phyloP scores from a whole-genome alignment of 2,888 invertebrate genomes.

The Caenorhabditis japonica region DNA sequence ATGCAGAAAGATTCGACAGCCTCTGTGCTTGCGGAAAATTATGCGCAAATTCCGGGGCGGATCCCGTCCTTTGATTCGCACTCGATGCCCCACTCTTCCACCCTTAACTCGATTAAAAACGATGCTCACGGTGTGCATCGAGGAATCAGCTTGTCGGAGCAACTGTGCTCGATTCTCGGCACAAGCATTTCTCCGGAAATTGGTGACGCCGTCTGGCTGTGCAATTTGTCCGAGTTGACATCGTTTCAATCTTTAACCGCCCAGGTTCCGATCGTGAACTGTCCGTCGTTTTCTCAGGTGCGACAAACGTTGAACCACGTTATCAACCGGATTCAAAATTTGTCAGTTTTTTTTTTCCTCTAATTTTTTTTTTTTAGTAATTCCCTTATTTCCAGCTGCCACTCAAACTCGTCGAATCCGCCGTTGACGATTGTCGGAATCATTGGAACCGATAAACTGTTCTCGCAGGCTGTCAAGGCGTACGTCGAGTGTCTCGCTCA shows the following conservation, averaged over 20 bases:
- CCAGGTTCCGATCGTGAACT: conserved; percentile 64
- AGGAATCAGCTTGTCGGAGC: conserved; percentile 37
- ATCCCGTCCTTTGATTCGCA: conserved; percentile 36
- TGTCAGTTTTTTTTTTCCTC: conserved; percentile 57
- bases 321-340: conserved; percentile 73
- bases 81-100: conserved; percentile 34
- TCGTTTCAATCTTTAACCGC: conserved; percentile 41
- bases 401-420: conserved; percentile 74
- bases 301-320: conserved; percentile 65
- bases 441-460: conserved; percentile 73
- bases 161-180: conserved; percentile 41
- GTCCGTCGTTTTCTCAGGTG: conserved; percentile 60
- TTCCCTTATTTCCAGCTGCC: conserved; percentile 69
- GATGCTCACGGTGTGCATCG: conserved; percentile 40
- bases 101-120: conserved; percentile 35
- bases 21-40: conserved; percentile 17
- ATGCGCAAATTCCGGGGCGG: conserved; percentile 15
- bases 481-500: conserved; percentile 75
- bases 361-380: background rate
- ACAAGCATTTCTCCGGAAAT: conserved; percentile 22
- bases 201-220: conserved; percentile 46
- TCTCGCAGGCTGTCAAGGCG: conserved; percentile 67
- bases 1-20: conserved; percentile 42
- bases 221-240: conserved; percentile 35
- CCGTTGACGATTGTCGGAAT: conserved; percentile 70